A percentile compares a stretch with the other conserved stretches of the same genome.
Evolutionary conservation across 2,797 vertebrate genomes (phyloP).

Genomic region (Danio jaintianensis): DNA sequence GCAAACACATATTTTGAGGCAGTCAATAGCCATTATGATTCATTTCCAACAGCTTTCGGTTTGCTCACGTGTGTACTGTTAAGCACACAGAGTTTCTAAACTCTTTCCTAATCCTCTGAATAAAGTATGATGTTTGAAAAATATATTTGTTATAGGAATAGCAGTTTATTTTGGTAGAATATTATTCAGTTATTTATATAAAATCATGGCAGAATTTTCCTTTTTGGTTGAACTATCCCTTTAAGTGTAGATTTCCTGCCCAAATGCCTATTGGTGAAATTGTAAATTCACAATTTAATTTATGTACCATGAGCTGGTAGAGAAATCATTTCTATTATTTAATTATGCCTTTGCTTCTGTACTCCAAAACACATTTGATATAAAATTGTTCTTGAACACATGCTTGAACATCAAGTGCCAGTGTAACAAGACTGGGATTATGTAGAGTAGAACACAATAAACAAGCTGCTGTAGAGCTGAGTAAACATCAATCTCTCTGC

Average conservation of each 20-base stretch:
- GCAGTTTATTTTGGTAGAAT: neutral
- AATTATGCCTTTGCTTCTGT: neutral
- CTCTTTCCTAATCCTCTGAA: neutral
- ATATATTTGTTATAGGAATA: neutral
- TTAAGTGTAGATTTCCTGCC: no score
- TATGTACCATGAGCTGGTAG: neutral
- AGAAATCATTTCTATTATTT: neutral
- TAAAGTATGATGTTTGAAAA: no score
- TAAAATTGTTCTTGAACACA: neutral
- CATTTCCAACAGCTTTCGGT: neutral
- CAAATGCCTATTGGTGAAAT: neutral
- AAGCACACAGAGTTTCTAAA: neutral
- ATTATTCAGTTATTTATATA: neutral
- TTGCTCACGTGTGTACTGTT: neutral
- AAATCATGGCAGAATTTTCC: neutral
- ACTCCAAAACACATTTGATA: neutral
- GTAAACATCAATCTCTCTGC: neutral
- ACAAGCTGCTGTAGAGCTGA: neutral
- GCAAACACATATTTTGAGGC: neutral
- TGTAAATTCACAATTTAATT: no score
- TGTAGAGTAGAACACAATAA: neutral
- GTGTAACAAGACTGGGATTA: neutral
- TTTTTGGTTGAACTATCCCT: no score
- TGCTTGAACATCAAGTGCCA: neutral
- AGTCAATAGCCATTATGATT: neutral